A percentile compares a stretch with the other conserved stretches of the same genome.
phyloP scores from a whole-genome alignment of 2,888 invertebrate genomes.

The Oligia fasciuncula region DNA sequence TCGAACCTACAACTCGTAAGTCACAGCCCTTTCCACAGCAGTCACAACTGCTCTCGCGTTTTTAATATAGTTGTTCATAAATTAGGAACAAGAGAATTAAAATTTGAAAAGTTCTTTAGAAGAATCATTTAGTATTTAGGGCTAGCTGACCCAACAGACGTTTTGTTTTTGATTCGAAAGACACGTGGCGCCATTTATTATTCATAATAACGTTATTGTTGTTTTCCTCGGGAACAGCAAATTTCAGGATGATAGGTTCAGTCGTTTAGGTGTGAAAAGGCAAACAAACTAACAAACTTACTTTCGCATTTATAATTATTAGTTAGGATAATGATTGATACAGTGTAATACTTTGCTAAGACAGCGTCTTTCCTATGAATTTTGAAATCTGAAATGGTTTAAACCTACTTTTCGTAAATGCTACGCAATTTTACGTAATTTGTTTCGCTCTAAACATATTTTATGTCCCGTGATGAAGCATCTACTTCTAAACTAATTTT shows the following conservation, averaged over 20 bases:
- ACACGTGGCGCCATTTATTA: too few species aligned
- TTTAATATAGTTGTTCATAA: not conserved
- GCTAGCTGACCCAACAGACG: too few species aligned
- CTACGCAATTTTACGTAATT: conserved; percentile 11
- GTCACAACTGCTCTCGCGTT: too few species aligned
- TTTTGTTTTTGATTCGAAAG: too few species aligned
- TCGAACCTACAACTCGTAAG: not conserved
- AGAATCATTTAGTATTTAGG: not conserved
- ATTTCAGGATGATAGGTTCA: too few species aligned
- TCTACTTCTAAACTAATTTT: conserved; percentile 48
- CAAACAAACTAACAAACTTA: too few species aligned
- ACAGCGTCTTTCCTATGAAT: not conserved
- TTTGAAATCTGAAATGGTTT: not conserved
- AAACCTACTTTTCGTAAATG: not conserved
- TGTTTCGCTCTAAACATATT: conserved; percentile 10
- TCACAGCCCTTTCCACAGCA: not conserved
- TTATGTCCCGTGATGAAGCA: conserved; percentile 16
- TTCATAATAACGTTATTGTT: too few species aligned
- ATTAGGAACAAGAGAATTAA: not conserved
- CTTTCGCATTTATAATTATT: too few species aligned
- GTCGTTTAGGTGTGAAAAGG: too few species aligned
- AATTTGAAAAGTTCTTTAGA: not conserved
- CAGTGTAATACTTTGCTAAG: not conserved
- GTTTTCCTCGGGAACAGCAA: too few species aligned
- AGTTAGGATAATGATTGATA: not conserved